A percentile compares a stretch with the other conserved stretches of the same genome.
Evolutionary conservation across 2,797 vertebrate genomes (phyloP).

Genomic region (Sylvilagus floridanus): DNA sequence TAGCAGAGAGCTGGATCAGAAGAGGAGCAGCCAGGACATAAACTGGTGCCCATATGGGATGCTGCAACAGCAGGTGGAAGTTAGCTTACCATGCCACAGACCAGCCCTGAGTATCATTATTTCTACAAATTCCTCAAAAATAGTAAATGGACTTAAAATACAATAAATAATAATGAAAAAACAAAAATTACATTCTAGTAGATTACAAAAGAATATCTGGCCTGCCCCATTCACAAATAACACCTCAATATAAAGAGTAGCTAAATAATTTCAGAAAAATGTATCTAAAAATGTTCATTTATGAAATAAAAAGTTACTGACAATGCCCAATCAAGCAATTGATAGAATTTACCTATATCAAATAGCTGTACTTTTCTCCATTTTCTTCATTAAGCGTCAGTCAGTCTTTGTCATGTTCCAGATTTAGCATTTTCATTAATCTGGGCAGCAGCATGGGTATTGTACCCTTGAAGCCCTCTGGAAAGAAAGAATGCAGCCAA

Average conservation of each 20-base stretch:
- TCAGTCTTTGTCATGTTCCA: not conserved
- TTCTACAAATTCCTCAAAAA: slow-evolving; percentile 15
- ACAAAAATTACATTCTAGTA: not conserved
- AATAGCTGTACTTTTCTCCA: not conserved
- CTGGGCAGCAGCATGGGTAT: slow-evolving; percentile 8
- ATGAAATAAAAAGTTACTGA: not conserved
- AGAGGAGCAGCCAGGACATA: too few species aligned
- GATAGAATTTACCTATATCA: not conserved
- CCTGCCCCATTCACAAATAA: not conserved
- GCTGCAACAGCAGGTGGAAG: too few species aligned
- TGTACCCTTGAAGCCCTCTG: not conserved
- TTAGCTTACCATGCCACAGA: too few species aligned
- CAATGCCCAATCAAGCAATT: slow-evolving; percentile 8
- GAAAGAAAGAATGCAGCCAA: not conserved
- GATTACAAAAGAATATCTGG: not conserved
- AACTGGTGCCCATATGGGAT: too few species aligned
- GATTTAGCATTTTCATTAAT: slow-evolving; percentile 38
- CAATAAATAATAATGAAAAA: slow-evolving; percentile 10
- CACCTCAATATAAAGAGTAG: not conserved
- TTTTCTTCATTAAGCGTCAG: not conserved
- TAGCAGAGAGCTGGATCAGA: too few species aligned
- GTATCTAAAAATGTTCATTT: not conserved
- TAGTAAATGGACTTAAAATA: not conserved
- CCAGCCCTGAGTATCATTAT: not conserved
- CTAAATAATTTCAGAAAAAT: slow-evolving; percentile 7